Conservation (phyloP, 53 echinoderm and acorn worm genomes). For the Glandiceps talaboti region DNA sequence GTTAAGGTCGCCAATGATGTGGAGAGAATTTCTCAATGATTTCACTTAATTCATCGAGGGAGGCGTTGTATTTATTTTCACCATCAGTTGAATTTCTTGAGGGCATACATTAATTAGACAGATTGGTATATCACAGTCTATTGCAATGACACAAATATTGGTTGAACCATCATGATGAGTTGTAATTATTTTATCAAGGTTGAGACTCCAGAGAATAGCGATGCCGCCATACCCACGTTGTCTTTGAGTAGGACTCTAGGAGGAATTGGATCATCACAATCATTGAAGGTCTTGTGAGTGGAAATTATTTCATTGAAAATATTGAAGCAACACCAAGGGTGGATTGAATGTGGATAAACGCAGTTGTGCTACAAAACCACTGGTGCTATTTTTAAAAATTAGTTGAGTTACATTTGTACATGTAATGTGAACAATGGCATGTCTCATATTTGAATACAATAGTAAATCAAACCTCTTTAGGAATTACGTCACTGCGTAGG, state of each 20-base stretch:
- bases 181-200: neutral
- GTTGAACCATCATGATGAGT: neutral
- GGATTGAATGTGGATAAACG: too few species aligned
- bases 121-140: neutral
- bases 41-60: neutral
- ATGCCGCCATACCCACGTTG: neutral
- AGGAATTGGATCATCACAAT: too few species aligned
- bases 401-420: too few species aligned
- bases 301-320: too few species aligned
- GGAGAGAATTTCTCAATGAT: neutral
- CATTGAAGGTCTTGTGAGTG: too few species aligned
- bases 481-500: too few species aligned
- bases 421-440: too few species aligned
- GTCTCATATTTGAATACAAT: too few species aligned
- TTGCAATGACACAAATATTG: neutral
- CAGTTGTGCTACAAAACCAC: too few species aligned
- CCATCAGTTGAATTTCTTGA: neutral
- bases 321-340: too few species aligned
- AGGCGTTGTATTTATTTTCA: neutral
- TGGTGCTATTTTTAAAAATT: too few species aligned
- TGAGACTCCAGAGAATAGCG: neutral
- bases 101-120: neutral
- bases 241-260: neutral
- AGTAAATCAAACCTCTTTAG: too few species aligned
- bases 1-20: neutral